Base-by-base conservation (phyloP, 2,113 vertebrate species). In the Zosterops lateralis region DNA sequence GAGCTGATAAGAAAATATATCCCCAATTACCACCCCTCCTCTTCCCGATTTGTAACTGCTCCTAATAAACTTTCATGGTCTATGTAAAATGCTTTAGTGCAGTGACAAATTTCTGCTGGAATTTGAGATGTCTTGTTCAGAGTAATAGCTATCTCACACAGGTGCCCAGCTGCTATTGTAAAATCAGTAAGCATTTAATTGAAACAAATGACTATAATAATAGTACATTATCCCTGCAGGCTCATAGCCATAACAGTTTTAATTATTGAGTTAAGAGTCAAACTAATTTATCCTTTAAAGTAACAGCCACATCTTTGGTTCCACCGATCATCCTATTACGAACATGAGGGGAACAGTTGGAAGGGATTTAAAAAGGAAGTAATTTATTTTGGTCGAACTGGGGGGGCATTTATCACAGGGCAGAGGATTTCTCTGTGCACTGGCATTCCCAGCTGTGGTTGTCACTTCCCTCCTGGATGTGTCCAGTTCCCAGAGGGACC, bases 121-220 rank as follows among this genome's bases (percentile, higher is more conserved):
- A 98, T 98, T 95, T 97, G 98, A 99, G 98, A 99, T 98, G 98
- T 99, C 99, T 99, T 98, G 98, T 99, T 99, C 98, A 98, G 98
- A 99, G 98, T 99, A 99, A 99, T 99, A 98, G 98, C 98, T 98
- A 97, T 98, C 98, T 98, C 97, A 95, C 98, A 97, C 98, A 99
- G 99, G 99, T 99, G 98, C 98, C 98, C 98, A 98, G 98, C 98
- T 98, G 99, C 98, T 99, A 98, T 98, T 99, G 99, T 99, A 99
- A 99, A 99, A 99, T 98, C 99, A 99, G 98, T 97, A 98, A 98
- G 99, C 99, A 98, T 99, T 99, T 99, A 99, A 99, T 99, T 99
- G 99, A 99, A 99, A 99, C 99, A 99, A 99, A 99, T 98, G 98
- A 99, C 98, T 98, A 98, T 99, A 99, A 99, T 99, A 99, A 99